Percentiles rank a stretch among this genome's conserved stretches.
Evolutionary conservation across 2,113 vertebrate species (phyloP).

Genomic region (Antechinus stuartii): DNA sequence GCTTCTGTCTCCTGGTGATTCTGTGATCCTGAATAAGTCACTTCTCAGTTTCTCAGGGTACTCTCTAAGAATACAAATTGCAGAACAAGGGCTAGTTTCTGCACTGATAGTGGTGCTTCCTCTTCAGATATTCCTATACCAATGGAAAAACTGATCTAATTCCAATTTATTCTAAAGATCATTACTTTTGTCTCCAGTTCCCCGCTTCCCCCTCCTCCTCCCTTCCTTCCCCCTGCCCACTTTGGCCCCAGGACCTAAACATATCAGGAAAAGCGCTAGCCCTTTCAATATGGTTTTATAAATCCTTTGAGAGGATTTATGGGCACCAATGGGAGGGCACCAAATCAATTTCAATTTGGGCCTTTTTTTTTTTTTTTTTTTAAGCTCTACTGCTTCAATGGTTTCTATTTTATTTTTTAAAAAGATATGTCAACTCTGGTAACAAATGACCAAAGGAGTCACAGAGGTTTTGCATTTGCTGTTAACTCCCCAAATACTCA

Average conservation of each 20-base stretch:
- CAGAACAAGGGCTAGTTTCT: neutral
- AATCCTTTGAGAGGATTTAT: neutral
- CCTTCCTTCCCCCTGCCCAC: neutral
- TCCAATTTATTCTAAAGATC: neutral
- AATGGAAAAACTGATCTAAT: neutral
- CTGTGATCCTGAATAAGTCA: neutral
- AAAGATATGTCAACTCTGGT: neutral
- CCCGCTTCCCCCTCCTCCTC: too few species aligned
- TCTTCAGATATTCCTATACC: neutral
- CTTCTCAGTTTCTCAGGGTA: neutral
- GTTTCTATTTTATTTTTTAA: neutral
- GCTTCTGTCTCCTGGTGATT: neutral
- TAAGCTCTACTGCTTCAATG: neutral
- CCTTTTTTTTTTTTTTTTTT: neutral
- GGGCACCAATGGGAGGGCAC: neutral
- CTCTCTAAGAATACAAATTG: neutral
- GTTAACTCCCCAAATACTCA: too few species aligned
- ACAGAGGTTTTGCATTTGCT: too few species aligned
- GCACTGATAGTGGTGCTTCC: neutral
- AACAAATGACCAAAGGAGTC: too few species aligned
- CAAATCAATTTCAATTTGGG: neutral
- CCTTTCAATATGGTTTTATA: neutral
- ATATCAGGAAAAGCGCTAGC: neutral
- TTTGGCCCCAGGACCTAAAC: neutral
- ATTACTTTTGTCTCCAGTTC: neutral